A percentile compares a stretch with the other conserved stretches of the same genome.
Evolutionary conservation across 2,113 vertebrate species (phyloP).

Genomic region (Leptocoma aspasia): DNA sequence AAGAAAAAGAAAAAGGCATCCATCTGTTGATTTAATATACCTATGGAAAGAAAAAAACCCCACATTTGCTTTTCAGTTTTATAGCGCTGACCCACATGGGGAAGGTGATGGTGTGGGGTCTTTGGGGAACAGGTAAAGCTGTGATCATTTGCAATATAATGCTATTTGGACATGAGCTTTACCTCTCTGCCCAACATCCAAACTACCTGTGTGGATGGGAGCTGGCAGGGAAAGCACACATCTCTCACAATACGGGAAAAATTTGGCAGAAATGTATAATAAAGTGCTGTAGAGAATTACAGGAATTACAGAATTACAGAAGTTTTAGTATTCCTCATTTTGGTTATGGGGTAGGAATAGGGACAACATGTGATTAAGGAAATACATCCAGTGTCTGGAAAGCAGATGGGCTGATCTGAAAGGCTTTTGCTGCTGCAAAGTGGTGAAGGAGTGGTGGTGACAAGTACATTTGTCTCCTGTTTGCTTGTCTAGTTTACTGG

Average conservation of each 20-base stretch:
- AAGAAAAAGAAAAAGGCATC: neutral
- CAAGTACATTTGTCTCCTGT: constrained; percentile 17
- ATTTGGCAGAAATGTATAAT: neutral
- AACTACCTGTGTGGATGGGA: neutral
- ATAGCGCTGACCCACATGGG: neutral
- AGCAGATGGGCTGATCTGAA: neutral
- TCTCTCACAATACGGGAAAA: neutral
- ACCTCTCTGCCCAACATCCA: neutral
- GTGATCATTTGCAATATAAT: neutral
- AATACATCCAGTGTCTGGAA: neutral
- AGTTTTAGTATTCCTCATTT: neutral
- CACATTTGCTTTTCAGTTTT: neutral
- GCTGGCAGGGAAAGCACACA: neutral
- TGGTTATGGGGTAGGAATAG: neutral
- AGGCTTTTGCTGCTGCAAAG: neutral
- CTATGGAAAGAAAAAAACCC: neutral
- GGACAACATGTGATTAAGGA: neutral
- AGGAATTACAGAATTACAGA: neutral
- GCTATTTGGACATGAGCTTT: neutral
- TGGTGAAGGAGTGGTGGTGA: neutral
- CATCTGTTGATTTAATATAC: accelerated
- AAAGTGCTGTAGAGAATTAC: neutral
- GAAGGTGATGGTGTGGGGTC: neutral
- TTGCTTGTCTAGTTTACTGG: neutral
- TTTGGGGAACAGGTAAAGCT: neutral